Percentiles rank a stretch among this genome's conserved stretches.
Evolutionary conservation across 2,797 vertebrate genomes (phyloP).

Genomic region (Sebastes ruberrimus): DNA sequence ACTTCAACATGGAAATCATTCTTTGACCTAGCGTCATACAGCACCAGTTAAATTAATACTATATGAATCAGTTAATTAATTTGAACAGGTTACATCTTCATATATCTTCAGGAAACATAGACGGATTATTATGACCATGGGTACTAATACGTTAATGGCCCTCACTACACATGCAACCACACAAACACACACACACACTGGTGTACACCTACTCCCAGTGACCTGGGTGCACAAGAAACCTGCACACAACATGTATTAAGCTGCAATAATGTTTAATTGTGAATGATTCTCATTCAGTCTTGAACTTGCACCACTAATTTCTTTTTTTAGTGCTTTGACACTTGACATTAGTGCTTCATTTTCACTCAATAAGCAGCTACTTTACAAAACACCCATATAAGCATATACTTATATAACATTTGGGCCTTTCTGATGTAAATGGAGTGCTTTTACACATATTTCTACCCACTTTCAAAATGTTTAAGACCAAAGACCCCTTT

Average conservation of each 20-base stretch:
- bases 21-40: neutral
- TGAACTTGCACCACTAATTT: neutral
- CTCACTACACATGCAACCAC: neutral
- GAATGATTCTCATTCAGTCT: neutral
- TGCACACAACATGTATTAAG: neutral
- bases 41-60: neutral
- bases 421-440: neutral
- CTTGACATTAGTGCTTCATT: neutral
- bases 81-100: neutral
- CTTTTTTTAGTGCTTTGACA: neutral
- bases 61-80: neutral
- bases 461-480: neutral
- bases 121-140: neutral
- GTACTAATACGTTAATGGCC: neutral
- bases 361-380: neutral
- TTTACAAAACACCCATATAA: neutral
- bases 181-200: neutral
- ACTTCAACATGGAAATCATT: neutral
- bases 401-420: too few relatives aligned
- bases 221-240: neutral
- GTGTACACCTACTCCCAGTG: neutral
- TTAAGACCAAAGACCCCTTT: neutral
- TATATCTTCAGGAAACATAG: neutral
- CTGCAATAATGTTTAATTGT: too few relatives aligned
- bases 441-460: neutral